Base-by-base conservation (phyloP, 1,140 invertebrate genomes). In the Drosophila bocqueti region DNA sequence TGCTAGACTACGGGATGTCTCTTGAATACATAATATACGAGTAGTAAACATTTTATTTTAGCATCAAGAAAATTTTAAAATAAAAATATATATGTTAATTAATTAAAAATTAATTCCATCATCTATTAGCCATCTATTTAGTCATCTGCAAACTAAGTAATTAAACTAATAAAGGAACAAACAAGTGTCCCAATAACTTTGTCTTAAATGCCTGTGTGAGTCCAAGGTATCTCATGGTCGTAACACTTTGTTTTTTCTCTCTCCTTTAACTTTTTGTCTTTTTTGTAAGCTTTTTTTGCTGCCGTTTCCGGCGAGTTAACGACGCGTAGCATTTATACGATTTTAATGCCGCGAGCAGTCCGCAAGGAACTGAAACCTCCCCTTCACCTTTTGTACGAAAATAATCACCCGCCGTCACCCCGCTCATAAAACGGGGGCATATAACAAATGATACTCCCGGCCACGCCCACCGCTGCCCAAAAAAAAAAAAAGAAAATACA, bases 321-420 rank as follows among this genome's bases (percentile, higher is more conserved):
- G 84, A 89, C 47, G 80, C 77, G 68, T 66, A 89, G 80, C 80
- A 75, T 89, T 83, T 83, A 89, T 89, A 78, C 68, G 77, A 64
- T 81, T 87, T 87, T 81, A 87, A 87, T 87, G 84, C 84, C 77
- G 80, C 68, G 45, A 89, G 76, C 76, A 49, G 65, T 34, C 61
- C 58, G 59, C 58, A 46, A 34, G 49, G 43, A 61, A 60, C 47
- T 38, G 64, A 57, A 40, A 40, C 49, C 40, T 42, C 15, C 45
- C 47, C 49, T n/a, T 49, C 46, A 49, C 46, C 46, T 49, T 49
- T 58, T 26, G 36, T 1, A 57, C 21, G 21, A 57, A 57, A 38
- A 55, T 36, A 38, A 38, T 73, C 66, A 83, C 63, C 57, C 38
- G 81, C 79, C 24, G 24, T 16, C 47, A 49, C 24, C 26, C 49